Evolutionary conservation across 1,140 invertebrate genomes (phyloP).

Genomic region (Drosophila oshimai): DNA sequence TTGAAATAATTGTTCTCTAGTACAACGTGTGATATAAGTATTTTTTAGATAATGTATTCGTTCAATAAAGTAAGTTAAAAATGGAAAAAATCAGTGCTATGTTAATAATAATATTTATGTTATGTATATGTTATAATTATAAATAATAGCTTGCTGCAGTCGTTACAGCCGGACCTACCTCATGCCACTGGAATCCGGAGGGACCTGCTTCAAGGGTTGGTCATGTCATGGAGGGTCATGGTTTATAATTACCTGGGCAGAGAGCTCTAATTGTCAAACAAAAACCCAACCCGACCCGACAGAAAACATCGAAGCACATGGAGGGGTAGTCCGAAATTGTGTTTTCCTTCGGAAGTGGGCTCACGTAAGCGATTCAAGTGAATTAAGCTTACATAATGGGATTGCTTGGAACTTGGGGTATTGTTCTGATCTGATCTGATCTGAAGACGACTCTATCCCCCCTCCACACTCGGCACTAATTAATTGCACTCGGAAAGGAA

Average conservation of each 20-base stretch:
- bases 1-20: too few species aligned
- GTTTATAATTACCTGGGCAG: constrained; percentile 15
- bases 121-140: neutral
- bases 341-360: constrained; percentile 13
- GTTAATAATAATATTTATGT: neutral
- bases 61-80: too few species aligned
- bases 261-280: constrained; percentile 3
- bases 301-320: neutral
- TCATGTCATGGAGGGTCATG: neutral
- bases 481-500: constrained; percentile 46
- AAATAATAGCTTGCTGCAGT: neutral
- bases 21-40: too few species aligned
- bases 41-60: too few species aligned
- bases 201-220: constrained; percentile 9
- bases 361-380: constrained; percentile 26
- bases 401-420: neutral
- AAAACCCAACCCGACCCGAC: neutral
- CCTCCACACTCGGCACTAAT: constrained; percentile 28
- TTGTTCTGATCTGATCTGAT: neutral
- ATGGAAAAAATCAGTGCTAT: too few species aligned
- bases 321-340: constrained; percentile 12
- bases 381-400: constrained; percentile 30
- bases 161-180: neutral
- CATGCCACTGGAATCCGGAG: neutral
- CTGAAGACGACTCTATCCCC: constrained; percentile 26